phyloP scores from a whole-genome alignment of 2,888 invertebrate genomes.

The Venusia cambrica region DNA sequence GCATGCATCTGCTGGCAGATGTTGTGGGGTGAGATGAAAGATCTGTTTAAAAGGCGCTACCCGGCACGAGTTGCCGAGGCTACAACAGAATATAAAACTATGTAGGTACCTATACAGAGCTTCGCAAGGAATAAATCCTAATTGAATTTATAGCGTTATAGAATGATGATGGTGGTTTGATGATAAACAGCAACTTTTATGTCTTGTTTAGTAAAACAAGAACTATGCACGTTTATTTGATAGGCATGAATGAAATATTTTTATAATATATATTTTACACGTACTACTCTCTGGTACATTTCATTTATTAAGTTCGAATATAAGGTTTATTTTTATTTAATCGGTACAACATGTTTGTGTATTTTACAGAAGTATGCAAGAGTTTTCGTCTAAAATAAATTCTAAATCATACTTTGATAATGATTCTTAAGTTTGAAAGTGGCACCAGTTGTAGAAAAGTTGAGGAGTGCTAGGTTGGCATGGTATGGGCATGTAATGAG shows the following conservation, averaged over 20 bases:
- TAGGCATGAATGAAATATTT: background rate
- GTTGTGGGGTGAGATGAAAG: slow-evolving; percentile 46
- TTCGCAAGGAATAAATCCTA: slow-evolving; percentile 12
- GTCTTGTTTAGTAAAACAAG: slow-evolving; percentile 10
- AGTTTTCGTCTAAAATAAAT: too few relatives aligned
- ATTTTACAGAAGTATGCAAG: too few relatives aligned
- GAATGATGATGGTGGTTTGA: slow-evolving; percentile 14
- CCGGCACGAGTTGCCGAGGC: slow-evolving; percentile 38
- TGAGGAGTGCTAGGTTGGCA: too few relatives aligned
- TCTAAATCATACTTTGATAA: too few relatives aligned
- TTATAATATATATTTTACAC: too few relatives aligned
- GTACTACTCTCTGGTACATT: too few relatives aligned
- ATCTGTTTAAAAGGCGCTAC: slow-evolving; percentile 45
- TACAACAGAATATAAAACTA: slow-evolving; percentile 7
- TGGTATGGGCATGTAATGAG: too few relatives aligned
- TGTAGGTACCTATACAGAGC: slow-evolving; percentile 1
- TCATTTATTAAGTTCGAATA: too few relatives aligned
- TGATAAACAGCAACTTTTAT: slow-evolving; percentile 11
- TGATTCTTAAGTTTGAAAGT: too few relatives aligned
- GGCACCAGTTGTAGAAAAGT: too few relatives aligned
- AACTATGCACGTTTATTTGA: slow-evolving; percentile 4
- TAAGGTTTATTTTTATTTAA: too few relatives aligned
- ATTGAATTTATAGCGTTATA: slow-evolving; percentile 16
- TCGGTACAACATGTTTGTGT: too few relatives aligned
- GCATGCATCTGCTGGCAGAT: slow-evolving; percentile 24